Conservation (phyloP, 2,797 vertebrate genomes). For the Chelmon rostratus region DNA sequence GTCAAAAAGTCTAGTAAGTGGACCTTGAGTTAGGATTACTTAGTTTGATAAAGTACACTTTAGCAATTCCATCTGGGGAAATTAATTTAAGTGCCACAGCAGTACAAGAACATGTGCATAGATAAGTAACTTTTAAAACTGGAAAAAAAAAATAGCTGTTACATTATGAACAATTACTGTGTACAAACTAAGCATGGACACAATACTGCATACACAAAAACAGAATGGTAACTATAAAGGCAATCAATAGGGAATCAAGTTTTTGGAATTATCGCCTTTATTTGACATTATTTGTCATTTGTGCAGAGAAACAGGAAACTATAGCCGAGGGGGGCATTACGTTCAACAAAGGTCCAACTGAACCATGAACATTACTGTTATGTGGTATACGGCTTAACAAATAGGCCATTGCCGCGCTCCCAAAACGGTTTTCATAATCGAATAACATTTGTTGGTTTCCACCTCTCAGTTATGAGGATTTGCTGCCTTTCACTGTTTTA, state of each 20-base stretch:
- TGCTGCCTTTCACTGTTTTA: background rate
- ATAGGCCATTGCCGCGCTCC: rapidly evolving
- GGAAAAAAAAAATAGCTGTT: too few species aligned
- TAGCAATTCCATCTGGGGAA: too few species aligned
- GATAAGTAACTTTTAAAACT: background rate
- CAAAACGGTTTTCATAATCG: too few species aligned
- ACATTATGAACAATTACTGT: too few species aligned
- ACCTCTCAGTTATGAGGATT: background rate
- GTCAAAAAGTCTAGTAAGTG: too few species aligned
- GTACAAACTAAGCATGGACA: too few species aligned
- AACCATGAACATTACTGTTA: background rate
- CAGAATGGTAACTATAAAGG: background rate
- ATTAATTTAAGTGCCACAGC: too few species aligned
- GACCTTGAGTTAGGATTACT: too few species aligned
- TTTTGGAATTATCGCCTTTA: too few species aligned
- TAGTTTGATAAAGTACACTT: too few species aligned
- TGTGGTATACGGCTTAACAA: background rate
- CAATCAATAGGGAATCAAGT: too few species aligned
- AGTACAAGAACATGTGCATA: background rate
- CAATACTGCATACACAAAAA: background rate
- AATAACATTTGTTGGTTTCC: background rate
- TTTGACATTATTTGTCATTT: too few species aligned
- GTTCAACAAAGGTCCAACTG: background rate
- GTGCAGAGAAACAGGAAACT: background rate
- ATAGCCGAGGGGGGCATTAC: background rate